Percentiles rank a stretch among this genome's conserved stretches.
phyloP scores from a whole-genome alignment of 2,797 vertebrate genomes.

The Ctenosaura bakeri region DNA sequence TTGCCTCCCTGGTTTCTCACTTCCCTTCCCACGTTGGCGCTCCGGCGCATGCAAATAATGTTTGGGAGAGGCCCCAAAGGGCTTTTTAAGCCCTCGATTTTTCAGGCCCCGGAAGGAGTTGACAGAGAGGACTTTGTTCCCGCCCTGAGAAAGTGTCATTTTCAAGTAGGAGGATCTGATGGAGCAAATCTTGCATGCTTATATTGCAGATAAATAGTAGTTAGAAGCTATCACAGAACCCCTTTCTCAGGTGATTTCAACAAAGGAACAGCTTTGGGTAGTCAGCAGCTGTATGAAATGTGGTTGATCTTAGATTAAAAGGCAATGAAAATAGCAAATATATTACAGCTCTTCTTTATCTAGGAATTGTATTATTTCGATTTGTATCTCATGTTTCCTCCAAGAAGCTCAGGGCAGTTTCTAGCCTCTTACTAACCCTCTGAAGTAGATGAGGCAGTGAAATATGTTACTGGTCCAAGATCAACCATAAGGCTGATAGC shows the following conservation, averaged over 20 bases:
- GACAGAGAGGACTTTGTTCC: background rate
- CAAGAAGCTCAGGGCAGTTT: background rate
- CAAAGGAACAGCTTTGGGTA: background rate
- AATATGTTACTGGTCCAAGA: background rate
- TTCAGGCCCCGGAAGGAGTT: background rate
- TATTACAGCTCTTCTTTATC: background rate
- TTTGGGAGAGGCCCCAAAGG: too few relatives aligned
- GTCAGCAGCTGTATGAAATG: background rate
- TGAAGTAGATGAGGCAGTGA: background rate
- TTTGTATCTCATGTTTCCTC: too few relatives aligned
- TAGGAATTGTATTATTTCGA: background rate
- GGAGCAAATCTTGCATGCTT: background rate
- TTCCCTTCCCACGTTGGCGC: too few relatives aligned
- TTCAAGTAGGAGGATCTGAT: background rate
- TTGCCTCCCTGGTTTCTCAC: too few relatives aligned
- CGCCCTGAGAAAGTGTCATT: background rate
- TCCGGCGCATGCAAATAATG: background rate
- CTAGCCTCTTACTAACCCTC: background rate
- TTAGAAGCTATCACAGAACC: background rate
- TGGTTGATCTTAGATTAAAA: background rate
- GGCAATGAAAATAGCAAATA: background rate
- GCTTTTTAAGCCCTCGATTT: too few relatives aligned
- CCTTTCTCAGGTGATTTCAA: background rate
- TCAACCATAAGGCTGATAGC: background rate
- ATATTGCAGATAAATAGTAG: background rate